Percentiles rank a stretch among this genome's conserved stretches.
phyloP scores from a whole-genome alignment of 2,113 vertebrate genomes.

The Eleginops maclovinus region DNA sequence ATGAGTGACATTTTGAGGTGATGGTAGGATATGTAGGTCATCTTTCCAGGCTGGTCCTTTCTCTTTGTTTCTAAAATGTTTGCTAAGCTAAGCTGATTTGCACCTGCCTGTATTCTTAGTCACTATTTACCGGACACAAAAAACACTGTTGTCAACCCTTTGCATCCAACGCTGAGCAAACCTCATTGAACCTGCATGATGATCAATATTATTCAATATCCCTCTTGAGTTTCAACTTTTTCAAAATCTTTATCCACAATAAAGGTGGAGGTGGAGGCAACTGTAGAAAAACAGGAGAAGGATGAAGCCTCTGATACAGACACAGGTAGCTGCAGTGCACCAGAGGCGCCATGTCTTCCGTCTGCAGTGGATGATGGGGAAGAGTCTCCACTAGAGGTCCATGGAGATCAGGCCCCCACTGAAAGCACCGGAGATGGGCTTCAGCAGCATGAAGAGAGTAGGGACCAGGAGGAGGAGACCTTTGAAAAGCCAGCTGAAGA shows the following conservation, averaged over 20 bases:
- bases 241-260: background rate
- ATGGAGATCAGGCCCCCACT: slow-evolving; percentile 29
- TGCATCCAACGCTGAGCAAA: no score
- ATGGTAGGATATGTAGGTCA: background rate
- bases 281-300: slow-evolving; percentile 26
- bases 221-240: slow-evolving; percentile 5
- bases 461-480: slow-evolving; percentile 20
- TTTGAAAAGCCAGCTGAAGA: slow-evolving; percentile 44
- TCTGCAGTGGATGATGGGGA: slow-evolving; percentile 33
- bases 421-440: background rate
- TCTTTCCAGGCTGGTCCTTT: background rate
- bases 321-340: background rate
- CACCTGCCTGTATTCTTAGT: no score
- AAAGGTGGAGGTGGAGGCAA: slow-evolving; percentile 66
- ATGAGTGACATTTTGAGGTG: background rate
- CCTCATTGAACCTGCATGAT: no score
- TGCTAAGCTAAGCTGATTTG: background rate
- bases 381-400: slow-evolving; percentile 35
- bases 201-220: background rate
- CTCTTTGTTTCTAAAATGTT: background rate
- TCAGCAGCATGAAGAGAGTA: slow-evolving; percentile 37
- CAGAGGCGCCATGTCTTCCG: slow-evolving; percentile 8
- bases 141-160: no score
- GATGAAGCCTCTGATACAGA: slow-evolving; percentile 27
- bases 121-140: no score